These are phyloP conservation scores for Sphenopsis melanotis DNA, from an alignment of 2,797 vertebrate species.

Conservation along the genomic window DNA sequence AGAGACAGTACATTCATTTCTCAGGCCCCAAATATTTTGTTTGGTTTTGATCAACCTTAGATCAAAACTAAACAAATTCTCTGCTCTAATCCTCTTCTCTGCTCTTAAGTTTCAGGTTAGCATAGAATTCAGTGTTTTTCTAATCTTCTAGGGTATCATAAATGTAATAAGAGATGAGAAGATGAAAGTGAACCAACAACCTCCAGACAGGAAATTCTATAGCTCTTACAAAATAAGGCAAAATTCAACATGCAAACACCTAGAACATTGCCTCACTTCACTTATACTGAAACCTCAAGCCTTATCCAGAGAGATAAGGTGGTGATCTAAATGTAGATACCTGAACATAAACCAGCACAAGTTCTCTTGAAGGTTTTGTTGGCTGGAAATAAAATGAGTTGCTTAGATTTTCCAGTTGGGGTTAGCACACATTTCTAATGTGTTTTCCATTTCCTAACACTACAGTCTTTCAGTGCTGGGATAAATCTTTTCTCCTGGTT, in stretches of 20 bases:
- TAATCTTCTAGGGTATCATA: neutral
- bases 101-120: slow-evolving; percentile 4
- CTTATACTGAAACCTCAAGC: neutral
- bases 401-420: neutral
- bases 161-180: neutral
- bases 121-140: neutral
- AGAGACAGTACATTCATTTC: neutral
- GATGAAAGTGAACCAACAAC: neutral
- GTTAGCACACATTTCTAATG: slow-evolving; percentile 12
- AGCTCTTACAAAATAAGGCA: neutral
- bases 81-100: neutral
- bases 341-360: neutral
- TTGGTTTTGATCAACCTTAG: neutral
- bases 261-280: neutral
- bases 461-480: neutral
- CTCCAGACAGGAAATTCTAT: neutral
- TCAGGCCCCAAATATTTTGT: neutral
- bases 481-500: slow-evolving; percentile 31
- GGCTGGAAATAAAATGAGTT: neutral
- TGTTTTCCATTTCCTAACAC: slow-evolving; percentile 29
- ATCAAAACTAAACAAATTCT: slow-evolving; percentile 31
- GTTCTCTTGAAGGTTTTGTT: neutral
- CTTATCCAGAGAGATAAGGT: neutral
- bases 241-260: neutral
- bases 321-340: neutral